Conservation (phyloP, 2,888 invertebrate genomes). For the Pterobdella sp. region DNA sequence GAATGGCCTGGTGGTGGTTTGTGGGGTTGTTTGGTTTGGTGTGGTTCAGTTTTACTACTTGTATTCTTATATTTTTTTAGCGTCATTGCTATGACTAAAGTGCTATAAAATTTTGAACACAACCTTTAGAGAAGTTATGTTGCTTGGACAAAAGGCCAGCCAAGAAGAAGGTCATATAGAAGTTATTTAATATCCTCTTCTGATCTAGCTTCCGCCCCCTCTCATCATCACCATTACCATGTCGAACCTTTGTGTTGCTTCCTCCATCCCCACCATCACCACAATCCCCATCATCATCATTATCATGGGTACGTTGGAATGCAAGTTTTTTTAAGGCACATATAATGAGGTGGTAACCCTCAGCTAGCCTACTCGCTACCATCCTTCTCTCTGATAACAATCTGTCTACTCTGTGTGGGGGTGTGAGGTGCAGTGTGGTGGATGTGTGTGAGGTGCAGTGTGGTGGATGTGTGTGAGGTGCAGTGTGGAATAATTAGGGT, state of each 20-base stretch:
- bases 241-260: too few relatives aligned
- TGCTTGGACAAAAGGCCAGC: constrained; percentile 12
- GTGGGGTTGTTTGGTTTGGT: background rate
- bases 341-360: constrained; percentile 6
- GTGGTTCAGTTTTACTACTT: background rate
- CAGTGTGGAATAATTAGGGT: too few relatives aligned
- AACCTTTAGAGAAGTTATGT: constrained; percentile 6
- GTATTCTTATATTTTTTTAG: background rate
- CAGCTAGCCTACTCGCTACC: background rate
- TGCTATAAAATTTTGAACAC: background rate
- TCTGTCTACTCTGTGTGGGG: constrained; percentile 6
- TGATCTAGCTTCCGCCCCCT: background rate
- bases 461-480: background rate
- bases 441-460: background rate
- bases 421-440: background rate
- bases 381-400: constrained; percentile 11
- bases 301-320: background rate
- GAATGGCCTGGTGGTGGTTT: background rate
- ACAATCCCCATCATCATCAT: background rate
- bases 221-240: background rate
- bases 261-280: background rate
- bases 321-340: background rate
- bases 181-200: background rate
- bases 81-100: background rate
- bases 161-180: constrained; percentile 5